Conservation (phyloP, 1,140 invertebrate species). For the Subanguina moxae region DNA sequence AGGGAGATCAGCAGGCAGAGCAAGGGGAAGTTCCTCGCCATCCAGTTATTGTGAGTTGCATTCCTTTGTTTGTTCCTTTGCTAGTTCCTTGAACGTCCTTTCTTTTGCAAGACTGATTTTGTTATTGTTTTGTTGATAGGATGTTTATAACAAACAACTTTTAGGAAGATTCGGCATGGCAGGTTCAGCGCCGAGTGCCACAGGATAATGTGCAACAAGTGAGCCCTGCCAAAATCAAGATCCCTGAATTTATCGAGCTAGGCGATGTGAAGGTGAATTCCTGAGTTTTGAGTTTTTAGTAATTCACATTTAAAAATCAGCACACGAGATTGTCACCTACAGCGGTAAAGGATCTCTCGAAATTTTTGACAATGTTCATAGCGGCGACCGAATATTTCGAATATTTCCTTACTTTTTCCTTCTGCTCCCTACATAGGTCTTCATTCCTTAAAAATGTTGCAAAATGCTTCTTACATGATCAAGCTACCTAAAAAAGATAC, state of each 20-base stretch:
- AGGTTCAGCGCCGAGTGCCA: conserved; percentile 39
- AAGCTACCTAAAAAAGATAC: no score
- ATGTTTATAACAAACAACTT: no score
- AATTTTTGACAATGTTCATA: no score
- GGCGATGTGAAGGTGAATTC: conserved; percentile 32
- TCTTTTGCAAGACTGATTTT: no score
- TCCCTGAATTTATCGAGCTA: conserved; percentile 36
- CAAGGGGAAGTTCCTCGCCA: not conserved
- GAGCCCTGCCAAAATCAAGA: conserved; percentile 31
- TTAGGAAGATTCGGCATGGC: conserved; percentile 43
- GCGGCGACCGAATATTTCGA: no score
- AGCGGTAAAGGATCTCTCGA: no score
- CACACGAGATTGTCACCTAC: no score
- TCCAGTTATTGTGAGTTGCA: conserved; percentile 9
- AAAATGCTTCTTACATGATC: no score
- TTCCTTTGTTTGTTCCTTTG: no score
- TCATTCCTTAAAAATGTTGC: no score
- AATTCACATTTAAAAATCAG: not conserved
- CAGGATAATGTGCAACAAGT: conserved; percentile 32
- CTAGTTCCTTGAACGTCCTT: not conserved
- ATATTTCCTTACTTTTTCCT: not conserved
- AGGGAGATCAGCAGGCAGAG: not conserved
- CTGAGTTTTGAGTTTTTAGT: conserved; percentile 10
- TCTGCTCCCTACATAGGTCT: no score
- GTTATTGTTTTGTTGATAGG: no score